phyloP scores from a whole-genome alignment of 2,113 vertebrate species.

The Burhinus bistriatus region DNA sequence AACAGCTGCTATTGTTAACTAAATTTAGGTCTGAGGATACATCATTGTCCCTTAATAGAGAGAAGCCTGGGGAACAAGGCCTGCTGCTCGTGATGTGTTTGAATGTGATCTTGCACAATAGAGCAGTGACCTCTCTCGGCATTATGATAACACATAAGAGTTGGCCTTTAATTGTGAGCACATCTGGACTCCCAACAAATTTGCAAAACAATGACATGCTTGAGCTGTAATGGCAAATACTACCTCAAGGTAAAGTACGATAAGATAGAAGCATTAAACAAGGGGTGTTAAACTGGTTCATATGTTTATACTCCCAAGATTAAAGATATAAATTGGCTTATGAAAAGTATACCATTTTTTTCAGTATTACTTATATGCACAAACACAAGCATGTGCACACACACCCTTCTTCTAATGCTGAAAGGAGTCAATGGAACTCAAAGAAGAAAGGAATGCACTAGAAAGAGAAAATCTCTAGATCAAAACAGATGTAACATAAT shows the following conservation, averaged over 20 bases:
- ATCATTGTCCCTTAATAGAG: neutral
- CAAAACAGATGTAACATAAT: neutral
- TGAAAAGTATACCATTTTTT: neutral
- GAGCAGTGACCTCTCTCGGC: conserved; percentile 3
- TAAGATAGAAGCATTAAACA: neutral
- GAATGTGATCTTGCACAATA: neutral
- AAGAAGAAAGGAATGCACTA: neutral
- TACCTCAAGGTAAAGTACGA: neutral
- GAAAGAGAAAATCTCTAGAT: neutral
- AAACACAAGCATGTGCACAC: neutral
- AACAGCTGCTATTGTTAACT: conserved; percentile 39
- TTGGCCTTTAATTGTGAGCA: neutral
- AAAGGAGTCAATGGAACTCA: neutral
- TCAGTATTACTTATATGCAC: neutral
- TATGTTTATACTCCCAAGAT: neutral
- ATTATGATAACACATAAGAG: neutral
- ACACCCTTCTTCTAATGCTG: neutral
- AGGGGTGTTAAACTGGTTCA: neutral
- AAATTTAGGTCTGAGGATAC: conserved; percentile 35
- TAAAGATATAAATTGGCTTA: neutral
- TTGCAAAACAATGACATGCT: neutral
- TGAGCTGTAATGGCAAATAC: neutral
- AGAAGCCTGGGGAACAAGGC: neutral
- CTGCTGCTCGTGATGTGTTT: neutral
- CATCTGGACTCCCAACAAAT: conserved; percentile 40